Conservation (phyloP, 2,888 invertebrate species). For the Mesorhabditis sp. region DNA sequence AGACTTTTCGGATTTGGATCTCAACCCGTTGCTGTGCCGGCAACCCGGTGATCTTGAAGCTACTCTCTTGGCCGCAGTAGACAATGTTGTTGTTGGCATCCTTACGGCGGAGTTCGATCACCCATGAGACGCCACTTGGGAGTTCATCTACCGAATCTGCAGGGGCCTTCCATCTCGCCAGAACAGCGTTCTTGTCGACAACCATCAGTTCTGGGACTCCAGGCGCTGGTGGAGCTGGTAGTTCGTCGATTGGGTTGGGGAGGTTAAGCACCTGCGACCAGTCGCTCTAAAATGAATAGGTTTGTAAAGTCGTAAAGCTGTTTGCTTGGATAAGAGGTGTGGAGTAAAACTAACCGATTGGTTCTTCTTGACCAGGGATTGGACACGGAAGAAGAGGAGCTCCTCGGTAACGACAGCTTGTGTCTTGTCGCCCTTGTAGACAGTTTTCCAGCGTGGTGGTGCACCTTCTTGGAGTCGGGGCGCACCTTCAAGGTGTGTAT, state of each 20-base stretch:
- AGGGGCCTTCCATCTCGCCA: constrained; percentile 12
- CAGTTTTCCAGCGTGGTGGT: constrained; percentile 16
- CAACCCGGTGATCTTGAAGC: constrained; percentile 15
- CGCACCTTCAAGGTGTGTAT: constrained; percentile 21
- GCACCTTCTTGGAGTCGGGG: constrained; percentile 7
- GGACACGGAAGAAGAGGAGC: constrained; percentile 32
- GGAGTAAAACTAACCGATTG: constrained; percentile 8
- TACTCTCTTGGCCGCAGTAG: constrained; percentile 21
- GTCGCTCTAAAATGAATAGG: constrained; percentile 13
- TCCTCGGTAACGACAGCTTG: constrained; percentile 27
- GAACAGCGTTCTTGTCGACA: constrained; percentile 4
- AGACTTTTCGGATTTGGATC: constrained; percentile 13
- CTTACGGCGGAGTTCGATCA: constrained; percentile 20
- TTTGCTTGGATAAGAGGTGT: not conserved
- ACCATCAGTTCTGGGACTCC: constrained; percentile 9
- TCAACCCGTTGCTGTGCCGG: constrained; percentile 16
- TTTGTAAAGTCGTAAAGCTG: not conserved
- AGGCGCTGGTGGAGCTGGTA: constrained; percentile 10
- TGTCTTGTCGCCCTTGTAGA: constrained; percentile 28
- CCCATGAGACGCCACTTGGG: constrained; percentile 14
- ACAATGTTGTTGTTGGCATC: constrained; percentile 16
- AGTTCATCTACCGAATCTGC: not conserved
- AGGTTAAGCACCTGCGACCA: constrained; percentile 18
- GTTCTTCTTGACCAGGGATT: constrained; percentile 19
- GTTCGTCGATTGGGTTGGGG: constrained; percentile 12